phyloP scores from a whole-genome alignment of 1,140 invertebrate genomes.

The Tenebrio molitor region DNA sequence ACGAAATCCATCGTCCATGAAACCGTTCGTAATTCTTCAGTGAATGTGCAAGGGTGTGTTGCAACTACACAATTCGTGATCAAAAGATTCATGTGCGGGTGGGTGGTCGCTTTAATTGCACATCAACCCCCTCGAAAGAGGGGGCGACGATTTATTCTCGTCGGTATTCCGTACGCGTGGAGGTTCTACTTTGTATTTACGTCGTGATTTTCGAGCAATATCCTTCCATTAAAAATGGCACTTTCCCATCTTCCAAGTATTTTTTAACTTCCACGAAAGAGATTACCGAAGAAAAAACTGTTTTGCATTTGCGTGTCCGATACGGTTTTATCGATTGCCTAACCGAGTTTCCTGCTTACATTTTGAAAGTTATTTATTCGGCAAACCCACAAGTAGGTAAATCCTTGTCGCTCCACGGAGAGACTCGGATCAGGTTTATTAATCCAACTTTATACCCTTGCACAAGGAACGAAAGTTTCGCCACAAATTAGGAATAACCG shows the following conservation, averaged over 20 bases:
- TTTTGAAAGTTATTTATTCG: conserved; percentile 1
- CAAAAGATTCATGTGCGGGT: background rate
- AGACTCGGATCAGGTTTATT: background rate
- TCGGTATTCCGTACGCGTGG: background rate
- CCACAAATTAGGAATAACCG: too few relatives aligned
- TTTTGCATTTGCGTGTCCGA: conserved; percentile 7
- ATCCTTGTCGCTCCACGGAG: background rate
- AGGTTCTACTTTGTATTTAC: background rate
- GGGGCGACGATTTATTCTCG: background rate
- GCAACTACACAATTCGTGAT: background rate
- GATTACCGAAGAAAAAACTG: conserved; percentile 1
- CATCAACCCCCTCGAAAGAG: background rate
- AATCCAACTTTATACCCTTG: background rate
- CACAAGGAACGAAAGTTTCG: background rate
- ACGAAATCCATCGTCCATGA: conserved; percentile 1
- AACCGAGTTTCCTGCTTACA: conserved; percentile 3
- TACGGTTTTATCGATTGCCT: conserved; percentile 1
- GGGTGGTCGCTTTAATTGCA: background rate
- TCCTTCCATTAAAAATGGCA: background rate
- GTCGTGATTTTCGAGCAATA: conserved; percentile 18
- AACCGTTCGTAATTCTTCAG: background rate
- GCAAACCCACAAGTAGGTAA: background rate
- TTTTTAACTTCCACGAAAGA: background rate
- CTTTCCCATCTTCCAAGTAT: background rate
- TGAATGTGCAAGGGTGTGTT: background rate